phyloP scores from a whole-genome alignment of 2,888 invertebrate species.

The Diaperis boleti region DNA sequence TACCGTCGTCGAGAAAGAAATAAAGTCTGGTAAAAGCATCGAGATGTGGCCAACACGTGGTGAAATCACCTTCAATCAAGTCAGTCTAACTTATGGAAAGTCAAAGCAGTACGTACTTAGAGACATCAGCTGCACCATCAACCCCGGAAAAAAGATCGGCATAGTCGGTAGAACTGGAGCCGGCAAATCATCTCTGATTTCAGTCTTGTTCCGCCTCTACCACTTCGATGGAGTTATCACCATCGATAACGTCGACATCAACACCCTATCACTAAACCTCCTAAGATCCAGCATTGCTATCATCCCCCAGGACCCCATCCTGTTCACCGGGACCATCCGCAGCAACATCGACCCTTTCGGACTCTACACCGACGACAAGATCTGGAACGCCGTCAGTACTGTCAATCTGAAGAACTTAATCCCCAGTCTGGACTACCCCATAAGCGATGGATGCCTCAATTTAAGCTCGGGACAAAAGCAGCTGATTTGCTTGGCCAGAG shows the following conservation, averaged over 20 bases:
- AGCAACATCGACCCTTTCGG: constrained; percentile 92
- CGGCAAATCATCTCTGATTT: constrained; percentile 81
- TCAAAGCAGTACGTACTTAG: constrained; percentile 80
- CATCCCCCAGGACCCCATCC: constrained; percentile 87
- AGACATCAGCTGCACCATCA: constrained; percentile 74
- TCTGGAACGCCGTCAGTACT: constrained; percentile 88
- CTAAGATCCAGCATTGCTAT: constrained; percentile 83
- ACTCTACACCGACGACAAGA: constrained; percentile 78
- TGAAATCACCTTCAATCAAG: constrained; percentile 74
- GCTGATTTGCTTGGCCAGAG: constrained; percentile 69
- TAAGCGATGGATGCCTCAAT: constrained; percentile 45
- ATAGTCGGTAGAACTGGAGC: constrained; percentile 87
- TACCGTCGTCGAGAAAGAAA: constrained; percentile 65
- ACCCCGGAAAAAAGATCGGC: constrained; percentile 78
- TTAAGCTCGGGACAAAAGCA: constrained; percentile 70
- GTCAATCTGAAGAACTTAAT: constrained; percentile 80
- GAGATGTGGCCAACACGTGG: constrained; percentile 79
- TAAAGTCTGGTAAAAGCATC: constrained; percentile 57
- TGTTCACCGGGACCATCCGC: constrained; percentile 87
- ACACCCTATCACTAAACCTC: constrained; percentile 76
- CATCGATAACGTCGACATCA: constrained; percentile 82
- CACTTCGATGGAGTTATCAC: constrained; percentile 80
- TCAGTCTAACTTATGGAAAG: constrained; percentile 79
- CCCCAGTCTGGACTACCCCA: constrained; percentile 49
- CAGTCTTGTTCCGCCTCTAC: constrained; percentile 83